A percentile compares a stretch with the other conserved stretches of the same genome.
Conservation (phyloP, 2,113 vertebrate genomes). For the Rhadina sibilatrix region DNA sequence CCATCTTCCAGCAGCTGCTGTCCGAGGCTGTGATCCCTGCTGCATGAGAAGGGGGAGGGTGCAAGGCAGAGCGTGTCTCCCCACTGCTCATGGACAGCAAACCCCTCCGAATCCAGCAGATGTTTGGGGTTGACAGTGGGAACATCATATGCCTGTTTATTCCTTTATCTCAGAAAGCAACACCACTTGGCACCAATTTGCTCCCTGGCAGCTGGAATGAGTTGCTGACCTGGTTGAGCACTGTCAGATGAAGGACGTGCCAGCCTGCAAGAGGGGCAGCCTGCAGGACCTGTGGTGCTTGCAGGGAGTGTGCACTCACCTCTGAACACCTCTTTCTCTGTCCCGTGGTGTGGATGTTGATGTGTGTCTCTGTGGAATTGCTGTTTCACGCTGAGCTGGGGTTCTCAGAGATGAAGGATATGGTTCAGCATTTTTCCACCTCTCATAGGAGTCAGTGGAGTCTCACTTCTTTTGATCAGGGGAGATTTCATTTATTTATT, state of each 20-base stretch:
- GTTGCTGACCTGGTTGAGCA: neutral
- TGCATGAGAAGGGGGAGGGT: neutral
- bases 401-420: neutral
- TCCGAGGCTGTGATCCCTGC: neutral
- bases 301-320: neutral
- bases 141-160: neutral
- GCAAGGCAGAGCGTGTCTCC: neutral
- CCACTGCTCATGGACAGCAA: neutral
- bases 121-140: neutral
- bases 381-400: neutral
- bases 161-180: constrained; percentile 19
- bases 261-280: neutral
- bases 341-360: neutral
- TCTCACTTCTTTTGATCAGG: neutral
- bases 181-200: neutral
- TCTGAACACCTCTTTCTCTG: neutral
- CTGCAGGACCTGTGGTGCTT: neutral
- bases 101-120: neutral
- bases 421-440: neutral
- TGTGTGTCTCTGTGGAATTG: neutral
- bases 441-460: neutral
- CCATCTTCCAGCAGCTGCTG: neutral
- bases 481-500: neutral
- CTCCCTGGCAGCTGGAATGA: neutral
- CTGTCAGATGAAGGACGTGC: neutral